Conservation (phyloP, 2,797 vertebrate species). For the Lagocephalus sceleratus region DNA sequence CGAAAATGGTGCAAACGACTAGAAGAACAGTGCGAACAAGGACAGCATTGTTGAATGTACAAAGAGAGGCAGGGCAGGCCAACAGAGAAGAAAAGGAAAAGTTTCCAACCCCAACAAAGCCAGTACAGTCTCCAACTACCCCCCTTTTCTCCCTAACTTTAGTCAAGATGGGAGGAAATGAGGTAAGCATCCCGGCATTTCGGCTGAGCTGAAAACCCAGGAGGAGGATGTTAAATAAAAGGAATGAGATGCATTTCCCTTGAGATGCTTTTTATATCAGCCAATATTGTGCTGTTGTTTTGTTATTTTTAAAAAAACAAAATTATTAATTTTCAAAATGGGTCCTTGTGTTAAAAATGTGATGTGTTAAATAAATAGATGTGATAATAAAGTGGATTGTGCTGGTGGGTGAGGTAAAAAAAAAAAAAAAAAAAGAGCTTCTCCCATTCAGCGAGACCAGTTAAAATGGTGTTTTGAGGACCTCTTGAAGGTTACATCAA, state of each 20-base stretch:
- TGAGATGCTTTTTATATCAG: too few species aligned
- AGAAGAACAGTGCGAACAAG: slow-evolving; percentile 10
- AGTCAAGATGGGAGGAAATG: slow-evolving; percentile 57
- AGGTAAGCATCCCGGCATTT: slow-evolving; percentile 68
- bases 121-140: slow-evolving; percentile 50
- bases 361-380: too few species aligned
- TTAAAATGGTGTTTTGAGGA: too few species aligned
- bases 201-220: slow-evolving; percentile 56
- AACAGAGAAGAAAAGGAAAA: slow-evolving; percentile 48
- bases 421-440: too few species aligned
- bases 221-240: slow-evolving; percentile 34
- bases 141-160: slow-evolving; percentile 37
- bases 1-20: slow-evolving; percentile 14
- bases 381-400: too few species aligned
- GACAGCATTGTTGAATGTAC: slow-evolving; percentile 59
- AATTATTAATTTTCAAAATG: too few species aligned
- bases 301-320: too few species aligned
- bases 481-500: too few species aligned
- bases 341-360: too few species aligned
- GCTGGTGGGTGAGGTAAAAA: too few species aligned
- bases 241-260: slow-evolving; percentile 12
- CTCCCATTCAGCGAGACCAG: too few species aligned
- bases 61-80: slow-evolving; percentile 45
- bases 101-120: slow-evolving; percentile 65
- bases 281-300: too few species aligned